Evolutionary conservation across 35 echinoderm and acorn worm genomes (phyloP).

Genomic region (Chiridota heheva): DNA sequence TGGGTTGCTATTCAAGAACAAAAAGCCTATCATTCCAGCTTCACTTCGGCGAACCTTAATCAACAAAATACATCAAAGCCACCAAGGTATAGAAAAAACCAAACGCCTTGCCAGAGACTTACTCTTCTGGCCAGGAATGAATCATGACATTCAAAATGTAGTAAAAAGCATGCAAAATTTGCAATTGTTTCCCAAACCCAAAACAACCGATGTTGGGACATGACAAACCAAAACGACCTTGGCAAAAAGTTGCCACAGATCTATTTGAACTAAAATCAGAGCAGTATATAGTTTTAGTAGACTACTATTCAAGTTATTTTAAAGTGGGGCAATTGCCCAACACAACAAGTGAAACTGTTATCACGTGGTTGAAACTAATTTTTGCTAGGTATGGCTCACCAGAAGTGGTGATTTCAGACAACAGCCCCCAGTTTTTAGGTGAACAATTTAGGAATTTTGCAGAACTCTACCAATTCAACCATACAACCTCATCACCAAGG

Average conservation of each 20-base stretch:
- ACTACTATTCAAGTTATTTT: conserved; percentile 63
- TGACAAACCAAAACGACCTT: conserved; percentile 32
- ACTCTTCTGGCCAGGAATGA: conserved; percentile 35
- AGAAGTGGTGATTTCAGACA: neutral
- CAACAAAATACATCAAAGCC: conserved; percentile 24
- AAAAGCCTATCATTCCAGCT: conserved; percentile 12
- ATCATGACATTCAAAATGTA: conserved; percentile 24
- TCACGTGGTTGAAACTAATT: neutral
- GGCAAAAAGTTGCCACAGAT: conserved; percentile 51
- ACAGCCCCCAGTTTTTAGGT: neutral
- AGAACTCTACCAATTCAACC: neutral
- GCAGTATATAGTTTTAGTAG: conserved; percentile 48
- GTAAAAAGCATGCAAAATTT: conserved; percentile 22
- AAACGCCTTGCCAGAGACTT: conserved; percentile 23
- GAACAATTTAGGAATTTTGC: neutral
- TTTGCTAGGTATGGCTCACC: conserved; percentile 5
- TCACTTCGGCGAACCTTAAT: conserved; percentile 5
- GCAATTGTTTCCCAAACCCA: conserved; percentile 10
- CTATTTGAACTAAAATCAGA: conserved; percentile 30
- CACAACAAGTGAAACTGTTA: neutral
- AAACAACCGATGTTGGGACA: conserved; percentile 27
- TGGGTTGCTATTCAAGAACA: conserved; percentile 8
- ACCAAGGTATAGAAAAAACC: conserved; percentile 43
- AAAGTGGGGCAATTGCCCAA: conserved; percentile 33
- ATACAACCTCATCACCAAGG: neutral